Base-by-base conservation (phyloP, 1,140 invertebrate species). In the Dysdera silvatica region DNA sequence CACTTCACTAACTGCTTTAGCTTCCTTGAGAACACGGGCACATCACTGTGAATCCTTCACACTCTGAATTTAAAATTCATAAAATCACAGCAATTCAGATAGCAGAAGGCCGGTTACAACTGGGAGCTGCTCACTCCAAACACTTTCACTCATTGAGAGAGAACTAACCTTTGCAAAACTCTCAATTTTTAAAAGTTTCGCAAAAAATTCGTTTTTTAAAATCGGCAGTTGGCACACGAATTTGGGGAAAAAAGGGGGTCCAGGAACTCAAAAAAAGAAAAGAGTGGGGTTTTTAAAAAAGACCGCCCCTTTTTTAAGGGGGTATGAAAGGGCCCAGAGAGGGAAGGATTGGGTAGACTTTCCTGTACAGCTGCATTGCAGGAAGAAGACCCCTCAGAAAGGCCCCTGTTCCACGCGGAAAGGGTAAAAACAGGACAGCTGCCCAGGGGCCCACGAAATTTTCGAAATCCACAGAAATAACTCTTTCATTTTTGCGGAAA, bases 311-410 rank as follows among this genome's bases (percentile, higher is more conserved):
- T 37, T n/a, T 37, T n/a, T 37, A 54, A 24, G 41, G 41, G 31
- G 52, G 16, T 54, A 54, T 40, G 41, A 54, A 54, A 37, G 14
- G 40, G 26, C 24, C 16, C 31, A 31, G 61, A 63, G 61, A 53
- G 41, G 56, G 56, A 45, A 56, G 53, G 48, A 55, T 41, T 52
- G 61, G 61, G 10, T 20, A 7, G n/a, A 55, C 43, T 61, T 61
- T 63, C 61, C 61, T 63, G 61, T 54, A 40, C 61, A 63, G 61
- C 61, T 63, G 61, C 56, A 32, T 14, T 45, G 10, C 10, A 23
- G 26, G 47, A 8, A 28, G 12, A 29, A 49, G 29, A 29, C 31
- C 43, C 31, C 26, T 10, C 41, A 33, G 41, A 41, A 20, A n/a
- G 31, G 40, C 55, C 55, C 26, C 41, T 10, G 41, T 40, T 20